Evolutionary conservation across 2,888 invertebrate species (phyloP).

Genomic region (Drepana falcataria): DNA sequence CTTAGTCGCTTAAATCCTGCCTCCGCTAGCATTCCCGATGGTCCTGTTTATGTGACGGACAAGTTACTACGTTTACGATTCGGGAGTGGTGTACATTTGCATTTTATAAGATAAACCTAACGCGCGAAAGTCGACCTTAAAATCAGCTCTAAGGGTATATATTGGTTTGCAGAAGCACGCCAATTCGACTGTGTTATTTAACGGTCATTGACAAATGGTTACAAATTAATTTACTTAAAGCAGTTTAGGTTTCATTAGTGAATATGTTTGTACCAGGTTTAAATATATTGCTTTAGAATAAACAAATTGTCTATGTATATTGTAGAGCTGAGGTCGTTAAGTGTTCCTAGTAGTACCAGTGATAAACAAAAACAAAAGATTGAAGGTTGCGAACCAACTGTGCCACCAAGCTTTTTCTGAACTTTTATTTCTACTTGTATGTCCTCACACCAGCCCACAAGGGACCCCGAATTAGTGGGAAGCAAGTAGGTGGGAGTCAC

Average conservation of each 20-base stretch:
- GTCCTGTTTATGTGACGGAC: conserved; percentile 51
- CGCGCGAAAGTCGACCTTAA: conserved; percentile 25
- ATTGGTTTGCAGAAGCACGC: conserved; percentile 6
- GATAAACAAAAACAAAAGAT: too few species aligned
- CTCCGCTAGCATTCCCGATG: conserved; percentile 24
- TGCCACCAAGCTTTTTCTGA: too few species aligned
- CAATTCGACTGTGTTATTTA: conserved; percentile 16
- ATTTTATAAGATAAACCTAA: conserved; percentile 32
- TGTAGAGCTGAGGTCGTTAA: too few species aligned
- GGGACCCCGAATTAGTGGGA: too few species aligned
- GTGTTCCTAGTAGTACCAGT: too few species aligned
- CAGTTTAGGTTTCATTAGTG: conserved; percentile 16
- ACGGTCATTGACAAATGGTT: conserved; percentile 30
- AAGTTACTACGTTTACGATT: conserved; percentile 49
- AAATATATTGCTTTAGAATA: too few species aligned
- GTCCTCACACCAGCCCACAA: too few species aligned
- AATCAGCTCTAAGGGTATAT: conserved; percentile 4
- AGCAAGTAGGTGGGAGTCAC: too few species aligned
- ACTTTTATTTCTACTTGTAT: too few species aligned
- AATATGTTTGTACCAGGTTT: too few species aligned
- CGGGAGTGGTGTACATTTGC: conserved; percentile 37
- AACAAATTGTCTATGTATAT: too few species aligned
- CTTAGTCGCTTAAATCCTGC: conserved; percentile 11
- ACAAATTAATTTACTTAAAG: conserved; percentile 29
- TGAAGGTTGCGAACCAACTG: too few species aligned